Percentiles rank a stretch among this genome's conserved stretches.
These are phyloP conservation scores for Sinonovacula constricta DNA, from an alignment of 1,140 invertebrate genomes.

Conservation along the genomic window DNA sequence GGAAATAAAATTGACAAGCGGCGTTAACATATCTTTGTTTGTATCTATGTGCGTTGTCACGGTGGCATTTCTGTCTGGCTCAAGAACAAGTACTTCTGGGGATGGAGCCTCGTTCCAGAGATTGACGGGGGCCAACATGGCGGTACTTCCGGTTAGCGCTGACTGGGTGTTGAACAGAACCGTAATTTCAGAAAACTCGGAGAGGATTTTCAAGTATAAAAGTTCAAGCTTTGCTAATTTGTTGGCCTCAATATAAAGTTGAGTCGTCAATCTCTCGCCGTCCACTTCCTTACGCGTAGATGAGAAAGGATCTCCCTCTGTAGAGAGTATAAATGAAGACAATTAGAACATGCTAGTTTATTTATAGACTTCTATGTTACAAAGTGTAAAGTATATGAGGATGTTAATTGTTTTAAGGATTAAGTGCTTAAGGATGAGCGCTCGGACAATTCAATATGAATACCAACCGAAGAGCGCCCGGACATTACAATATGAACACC, in stretches of 20 bases:
- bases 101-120: constrained; percentile 43
- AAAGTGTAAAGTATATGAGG: neutral
- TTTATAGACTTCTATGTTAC: neutral
- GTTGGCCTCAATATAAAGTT: constrained; percentile 32
- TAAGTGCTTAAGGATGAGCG: too few species aligned
- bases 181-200: constrained; percentile 45
- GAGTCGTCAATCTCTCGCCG: constrained; percentile 21
- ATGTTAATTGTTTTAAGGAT: too few species aligned
- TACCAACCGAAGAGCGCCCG: too few species aligned
- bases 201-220: constrained; percentile 42
- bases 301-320: constrained; percentile 43
- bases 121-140: constrained; percentile 30
- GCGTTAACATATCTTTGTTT: constrained; percentile 33
- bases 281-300: constrained; percentile 33
- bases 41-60: constrained; percentile 33
- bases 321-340: neutral
- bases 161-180: constrained; percentile 32
- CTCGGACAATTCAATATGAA: too few species aligned
- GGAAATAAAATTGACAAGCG: constrained; percentile 43
- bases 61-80: constrained; percentile 15
- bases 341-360: neutral
- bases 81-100: constrained; percentile 24
- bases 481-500: too few species aligned
- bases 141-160: constrained; percentile 13
- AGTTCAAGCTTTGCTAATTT: constrained; percentile 33